A percentile compares a stretch with the other conserved stretches of the same genome.
phyloP scores from a whole-genome alignment of 2,113 vertebrate genomes.

The Oncorhynchus nerka region DNA sequence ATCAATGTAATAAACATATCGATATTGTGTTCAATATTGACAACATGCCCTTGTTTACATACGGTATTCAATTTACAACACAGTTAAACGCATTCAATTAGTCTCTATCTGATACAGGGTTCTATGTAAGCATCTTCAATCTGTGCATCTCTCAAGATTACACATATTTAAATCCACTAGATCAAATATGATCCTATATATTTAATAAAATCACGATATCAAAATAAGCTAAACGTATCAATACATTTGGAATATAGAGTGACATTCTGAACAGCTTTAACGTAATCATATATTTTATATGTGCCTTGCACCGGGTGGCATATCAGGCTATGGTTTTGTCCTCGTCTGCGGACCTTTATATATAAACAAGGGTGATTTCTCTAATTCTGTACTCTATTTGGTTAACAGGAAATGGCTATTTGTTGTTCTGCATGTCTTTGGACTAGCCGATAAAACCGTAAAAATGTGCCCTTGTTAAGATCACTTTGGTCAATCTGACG shows the following conservation, averaged over 20 bases:
- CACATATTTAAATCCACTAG: too few relatives aligned
- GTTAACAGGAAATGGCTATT: slow-evolving; percentile 47
- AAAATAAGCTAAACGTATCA: not conserved
- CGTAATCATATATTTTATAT: not conserved
- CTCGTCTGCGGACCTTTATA: slow-evolving; percentile 14
- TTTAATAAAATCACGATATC: not conserved
- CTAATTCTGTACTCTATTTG: slow-evolving; percentile 35
- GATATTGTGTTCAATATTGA: not conserved
- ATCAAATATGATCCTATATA: not conserved
- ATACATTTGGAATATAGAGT: not conserved
- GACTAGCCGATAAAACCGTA: slow-evolving; percentile 49
- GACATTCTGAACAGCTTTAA: too few relatives aligned
- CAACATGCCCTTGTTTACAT: not conserved
- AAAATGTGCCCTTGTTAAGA: slow-evolving; percentile 44
- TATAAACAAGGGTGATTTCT: slow-evolving; percentile 32
- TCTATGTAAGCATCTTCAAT: too few relatives aligned
- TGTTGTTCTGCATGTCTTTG: slow-evolving; percentile 67
- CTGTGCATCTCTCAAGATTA: too few relatives aligned
- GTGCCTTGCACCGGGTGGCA: not conserved
- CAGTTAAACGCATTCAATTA: not conserved
- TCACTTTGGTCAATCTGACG: slow-evolving; percentile 48
- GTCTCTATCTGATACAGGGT: too few relatives aligned
- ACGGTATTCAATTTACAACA: not conserved
- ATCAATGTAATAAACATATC: not conserved
- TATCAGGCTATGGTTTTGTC: not conserved